These are phyloP conservation scores for Acrobasis suavella DNA, from an alignment of 2,888 invertebrate species.

Conservation along the genomic window DNA sequence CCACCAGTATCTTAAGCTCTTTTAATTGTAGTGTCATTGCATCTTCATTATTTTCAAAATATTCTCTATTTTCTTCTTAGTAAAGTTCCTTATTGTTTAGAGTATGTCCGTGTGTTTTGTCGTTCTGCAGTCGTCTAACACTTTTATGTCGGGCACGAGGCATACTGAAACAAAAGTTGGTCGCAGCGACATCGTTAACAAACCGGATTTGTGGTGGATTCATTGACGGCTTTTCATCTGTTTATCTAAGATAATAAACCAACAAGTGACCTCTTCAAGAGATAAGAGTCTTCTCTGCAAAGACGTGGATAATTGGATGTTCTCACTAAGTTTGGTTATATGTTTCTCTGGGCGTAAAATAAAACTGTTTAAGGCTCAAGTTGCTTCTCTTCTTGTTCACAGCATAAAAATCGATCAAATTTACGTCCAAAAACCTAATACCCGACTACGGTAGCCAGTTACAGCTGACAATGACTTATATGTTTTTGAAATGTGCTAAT, in stretches of 20 bases:
- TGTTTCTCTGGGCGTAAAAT: too few relatives aligned
- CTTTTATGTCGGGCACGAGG: conserved; percentile 55
- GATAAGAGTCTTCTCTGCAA: background rate
- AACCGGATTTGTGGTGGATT: conserved; percentile 59
- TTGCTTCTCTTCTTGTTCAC: too few relatives aligned
- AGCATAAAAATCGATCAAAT: too few relatives aligned
- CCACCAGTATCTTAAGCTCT: conserved; percentile 19
- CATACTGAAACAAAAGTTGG: conserved; percentile 67
- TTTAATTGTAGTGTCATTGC: background rate
- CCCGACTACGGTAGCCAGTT: too few relatives aligned
- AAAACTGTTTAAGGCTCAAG: too few relatives aligned
- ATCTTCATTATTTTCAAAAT: background rate
- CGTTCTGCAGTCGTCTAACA: conserved; percentile 31
- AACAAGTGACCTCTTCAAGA: conserved; percentile 12
- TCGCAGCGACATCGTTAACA: conserved; percentile 58
- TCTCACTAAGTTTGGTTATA: too few relatives aligned
- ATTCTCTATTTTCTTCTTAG: background rate
- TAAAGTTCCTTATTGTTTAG: conserved; percentile 23
- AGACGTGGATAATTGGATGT: background rate
- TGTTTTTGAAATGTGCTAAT: too few relatives aligned
- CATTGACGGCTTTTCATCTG: conserved; percentile 53
- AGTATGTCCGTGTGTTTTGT: conserved; percentile 23
- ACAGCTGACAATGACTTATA: too few relatives aligned
- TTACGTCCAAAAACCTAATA: too few relatives aligned
- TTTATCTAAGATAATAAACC: conserved; percentile 29